These are phyloP conservation scores for Miniopterus natalensis DNA, from an alignment of 2,113 vertebrate genomes.

Conservation along the genomic window DNA sequence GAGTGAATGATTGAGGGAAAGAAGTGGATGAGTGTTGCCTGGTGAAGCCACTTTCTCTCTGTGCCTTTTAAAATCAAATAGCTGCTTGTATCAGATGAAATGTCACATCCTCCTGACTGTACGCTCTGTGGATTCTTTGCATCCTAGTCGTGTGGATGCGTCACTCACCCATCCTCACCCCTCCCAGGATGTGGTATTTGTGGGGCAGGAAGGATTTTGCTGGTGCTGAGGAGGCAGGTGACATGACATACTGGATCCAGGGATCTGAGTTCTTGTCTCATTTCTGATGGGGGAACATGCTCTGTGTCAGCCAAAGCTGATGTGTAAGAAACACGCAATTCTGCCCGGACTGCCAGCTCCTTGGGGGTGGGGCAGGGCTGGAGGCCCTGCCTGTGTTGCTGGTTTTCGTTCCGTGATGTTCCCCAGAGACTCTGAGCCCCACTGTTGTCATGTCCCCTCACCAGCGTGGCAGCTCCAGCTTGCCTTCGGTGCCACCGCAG, in stretches of 20 bases:
- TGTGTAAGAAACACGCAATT: background rate
- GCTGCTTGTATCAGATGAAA: background rate
- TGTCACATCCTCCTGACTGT: background rate
- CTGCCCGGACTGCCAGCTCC: background rate
- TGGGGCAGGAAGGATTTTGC: background rate
- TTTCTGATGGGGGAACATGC: background rate
- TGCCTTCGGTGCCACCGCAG: background rate
- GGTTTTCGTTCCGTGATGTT: background rate
- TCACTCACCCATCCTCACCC: background rate
- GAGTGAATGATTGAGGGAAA: background rate
- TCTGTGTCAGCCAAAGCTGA: background rate
- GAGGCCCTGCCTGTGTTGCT: background rate
- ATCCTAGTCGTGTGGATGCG: background rate
- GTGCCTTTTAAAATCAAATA: background rate
- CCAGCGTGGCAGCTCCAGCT: conserved; percentile 10
- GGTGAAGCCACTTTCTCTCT: conserved; percentile 38
- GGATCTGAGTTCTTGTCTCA: background rate
- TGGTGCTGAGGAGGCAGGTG: background rate
- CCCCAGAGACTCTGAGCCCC: background rate
- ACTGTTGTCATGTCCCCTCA: background rate
- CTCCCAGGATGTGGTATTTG: background rate
- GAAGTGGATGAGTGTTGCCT: background rate
- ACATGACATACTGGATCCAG: background rate
- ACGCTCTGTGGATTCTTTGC: background rate
- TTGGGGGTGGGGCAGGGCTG: too few relatives aligned